Evolutionary conservation across 1,140 invertebrate species (phyloP).

Genomic region (Frieseomelitta varia): DNA sequence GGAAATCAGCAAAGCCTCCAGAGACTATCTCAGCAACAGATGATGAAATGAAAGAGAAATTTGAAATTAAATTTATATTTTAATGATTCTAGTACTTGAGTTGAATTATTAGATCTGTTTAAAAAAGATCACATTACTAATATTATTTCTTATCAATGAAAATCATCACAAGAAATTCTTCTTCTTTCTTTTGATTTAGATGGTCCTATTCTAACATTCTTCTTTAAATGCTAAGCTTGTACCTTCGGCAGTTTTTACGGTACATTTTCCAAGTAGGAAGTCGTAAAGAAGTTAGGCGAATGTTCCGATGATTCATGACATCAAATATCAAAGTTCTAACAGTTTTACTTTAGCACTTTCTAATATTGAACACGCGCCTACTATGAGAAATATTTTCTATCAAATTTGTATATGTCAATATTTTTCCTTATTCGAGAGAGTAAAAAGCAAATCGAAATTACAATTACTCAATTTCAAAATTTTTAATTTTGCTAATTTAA

Average conservation of each 20-base stretch:
- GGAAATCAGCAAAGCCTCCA: too few relatives aligned
- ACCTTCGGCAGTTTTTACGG: background rate
- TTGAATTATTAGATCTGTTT: background rate
- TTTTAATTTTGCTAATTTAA: too few relatives aligned
- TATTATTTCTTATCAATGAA: background rate
- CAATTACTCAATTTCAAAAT: too few relatives aligned
- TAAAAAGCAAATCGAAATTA: background rate
- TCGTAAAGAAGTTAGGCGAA: background rate
- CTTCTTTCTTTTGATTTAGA: too few relatives aligned
- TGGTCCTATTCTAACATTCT: background rate
- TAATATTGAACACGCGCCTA: background rate
- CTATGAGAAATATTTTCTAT: background rate
- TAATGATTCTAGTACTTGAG: background rate
- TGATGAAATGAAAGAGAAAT: too few relatives aligned
- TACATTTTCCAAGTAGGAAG: background rate
- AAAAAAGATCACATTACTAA: background rate
- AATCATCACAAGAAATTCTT: too few relatives aligned
- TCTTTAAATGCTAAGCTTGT: background rate
- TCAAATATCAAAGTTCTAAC: background rate
- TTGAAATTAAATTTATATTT: too few relatives aligned
- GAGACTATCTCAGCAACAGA: too few relatives aligned
- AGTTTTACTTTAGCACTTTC: background rate
- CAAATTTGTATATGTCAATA: too few relatives aligned
- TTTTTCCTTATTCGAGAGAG: background rate
- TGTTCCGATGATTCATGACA: background rate